Percentiles rank a stretch among this genome's conserved stretches.
Evolutionary conservation across 2,888 invertebrate species (phyloP).

Genomic region (Suillia variegata): DNA sequence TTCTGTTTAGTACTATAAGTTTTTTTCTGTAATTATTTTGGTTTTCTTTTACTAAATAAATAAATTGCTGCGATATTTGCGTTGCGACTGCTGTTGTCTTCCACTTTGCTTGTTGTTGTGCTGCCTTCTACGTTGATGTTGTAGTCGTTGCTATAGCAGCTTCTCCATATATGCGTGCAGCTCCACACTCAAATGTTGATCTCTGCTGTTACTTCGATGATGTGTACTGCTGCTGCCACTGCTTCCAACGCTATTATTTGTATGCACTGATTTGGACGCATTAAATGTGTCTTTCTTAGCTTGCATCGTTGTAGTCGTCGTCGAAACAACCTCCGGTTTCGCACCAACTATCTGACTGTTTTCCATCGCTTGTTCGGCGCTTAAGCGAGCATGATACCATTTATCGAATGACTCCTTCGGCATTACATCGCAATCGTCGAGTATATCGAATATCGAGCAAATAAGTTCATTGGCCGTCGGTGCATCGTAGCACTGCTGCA

Average conservation of each 20-base stretch:
- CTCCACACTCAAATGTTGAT: constrained; percentile 22
- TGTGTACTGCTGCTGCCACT: constrained; percentile 24
- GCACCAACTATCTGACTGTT: too few species aligned
- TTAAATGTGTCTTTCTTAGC: not conserved
- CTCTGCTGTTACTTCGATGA: constrained; percentile 25
- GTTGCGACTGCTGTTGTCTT: not conserved
- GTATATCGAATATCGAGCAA: constrained; percentile 42
- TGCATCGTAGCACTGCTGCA: constrained; percentile 41
- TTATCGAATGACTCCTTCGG: constrained; percentile 55
- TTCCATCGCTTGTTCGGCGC: constrained; percentile 13
- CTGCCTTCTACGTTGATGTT: too few species aligned
- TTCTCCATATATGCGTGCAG: constrained; percentile 31
- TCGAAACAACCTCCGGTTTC: not conserved
- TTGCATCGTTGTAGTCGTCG: not conserved
- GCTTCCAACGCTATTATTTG: not conserved
- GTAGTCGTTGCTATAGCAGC: constrained; percentile 29
- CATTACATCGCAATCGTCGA: constrained; percentile 54
- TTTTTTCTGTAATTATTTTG: not conserved
- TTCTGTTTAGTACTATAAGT: not conserved
- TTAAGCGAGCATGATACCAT: constrained; percentile 36
- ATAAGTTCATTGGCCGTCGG: constrained; percentile 46
- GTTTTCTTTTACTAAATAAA: constrained; percentile 2
- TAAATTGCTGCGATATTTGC: not conserved
- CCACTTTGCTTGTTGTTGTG: too few species aligned
- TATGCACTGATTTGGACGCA: not conserved